phyloP scores from a whole-genome alignment of 2,113 vertebrate genomes.

The Numenius arquata region DNA sequence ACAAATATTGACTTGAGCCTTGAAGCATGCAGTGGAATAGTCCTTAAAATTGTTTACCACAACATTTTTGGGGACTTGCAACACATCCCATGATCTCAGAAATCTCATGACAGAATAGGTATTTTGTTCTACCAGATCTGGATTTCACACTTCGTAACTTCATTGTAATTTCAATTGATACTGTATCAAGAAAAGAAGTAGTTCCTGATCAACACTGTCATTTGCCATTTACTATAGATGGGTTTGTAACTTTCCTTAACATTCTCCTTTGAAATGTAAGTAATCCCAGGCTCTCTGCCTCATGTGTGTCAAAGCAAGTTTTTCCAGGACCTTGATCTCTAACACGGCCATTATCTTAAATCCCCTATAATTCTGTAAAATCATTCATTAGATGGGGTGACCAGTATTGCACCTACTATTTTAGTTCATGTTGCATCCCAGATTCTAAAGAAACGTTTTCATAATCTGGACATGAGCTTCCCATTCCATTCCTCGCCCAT shows the following conservation, averaged over 20 bases:
- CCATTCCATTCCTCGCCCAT: neutral
- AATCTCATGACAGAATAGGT: neutral
- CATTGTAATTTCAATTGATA: neutral
- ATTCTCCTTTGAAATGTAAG: conserved; percentile 7
- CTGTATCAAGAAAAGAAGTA: neutral
- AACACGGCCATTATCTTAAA: neutral
- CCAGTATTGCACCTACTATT: neutral
- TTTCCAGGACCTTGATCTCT: neutral
- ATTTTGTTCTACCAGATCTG: neutral
- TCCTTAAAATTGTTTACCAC: neutral
- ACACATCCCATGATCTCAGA: neutral
- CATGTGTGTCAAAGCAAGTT: neutral
- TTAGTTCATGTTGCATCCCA: neutral
- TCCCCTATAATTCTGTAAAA: neutral
- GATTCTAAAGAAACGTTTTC: neutral
- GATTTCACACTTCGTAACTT: neutral
- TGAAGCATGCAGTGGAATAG: neutral
- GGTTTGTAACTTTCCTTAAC: neutral
- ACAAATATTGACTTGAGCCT: neutral
- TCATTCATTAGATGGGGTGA: neutral
- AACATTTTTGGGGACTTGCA: neutral
- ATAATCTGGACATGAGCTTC: neutral
- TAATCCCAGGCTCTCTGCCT: conserved; percentile 6
- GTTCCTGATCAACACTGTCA: neutral
- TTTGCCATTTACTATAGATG: neutral